phyloP scores from a whole-genome alignment of 1,140 invertebrate genomes.

The Papilio dardanus region DNA sequence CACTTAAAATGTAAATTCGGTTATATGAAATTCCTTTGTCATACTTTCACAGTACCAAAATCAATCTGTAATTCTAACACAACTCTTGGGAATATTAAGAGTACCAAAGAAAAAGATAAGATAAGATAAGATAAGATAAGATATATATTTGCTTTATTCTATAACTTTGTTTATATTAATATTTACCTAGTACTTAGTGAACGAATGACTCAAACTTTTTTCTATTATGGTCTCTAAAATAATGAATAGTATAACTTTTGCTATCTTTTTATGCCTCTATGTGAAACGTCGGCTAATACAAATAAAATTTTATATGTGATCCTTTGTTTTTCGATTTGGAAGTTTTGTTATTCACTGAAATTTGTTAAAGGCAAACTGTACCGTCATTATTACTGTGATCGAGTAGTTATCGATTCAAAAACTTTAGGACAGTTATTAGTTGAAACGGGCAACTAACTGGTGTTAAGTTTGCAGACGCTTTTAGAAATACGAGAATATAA shows the following conservation, averaged over 20 bases:
- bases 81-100: too few relatives aligned
- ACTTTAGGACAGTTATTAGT: constrained; percentile 7
- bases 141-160: too few relatives aligned
- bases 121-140: too few relatives aligned
- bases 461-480: constrained; percentile 3
- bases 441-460: constrained; percentile 16
- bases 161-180: too few relatives aligned
- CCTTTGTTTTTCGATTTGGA: constrained; percentile 8
- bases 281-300: neutral
- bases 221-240: neutral
- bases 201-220: neutral
- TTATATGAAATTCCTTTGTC: too few relatives aligned
- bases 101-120: too few relatives aligned
- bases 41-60: too few relatives aligned
- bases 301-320: neutral
- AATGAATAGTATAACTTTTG: neutral
- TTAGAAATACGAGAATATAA: constrained; percentile 1
- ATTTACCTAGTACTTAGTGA: neutral
- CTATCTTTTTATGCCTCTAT: neutral
- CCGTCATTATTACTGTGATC: constrained; percentile 12
- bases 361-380: constrained; percentile 2
- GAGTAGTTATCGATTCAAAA: constrained; percentile 7
- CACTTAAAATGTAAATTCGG: neutral
- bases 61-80: too few relatives aligned
- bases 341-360: constrained; percentile 11